Base-by-base conservation (phyloP, 2,888 invertebrate species). In the Drosophila austrosaltans region DNA sequence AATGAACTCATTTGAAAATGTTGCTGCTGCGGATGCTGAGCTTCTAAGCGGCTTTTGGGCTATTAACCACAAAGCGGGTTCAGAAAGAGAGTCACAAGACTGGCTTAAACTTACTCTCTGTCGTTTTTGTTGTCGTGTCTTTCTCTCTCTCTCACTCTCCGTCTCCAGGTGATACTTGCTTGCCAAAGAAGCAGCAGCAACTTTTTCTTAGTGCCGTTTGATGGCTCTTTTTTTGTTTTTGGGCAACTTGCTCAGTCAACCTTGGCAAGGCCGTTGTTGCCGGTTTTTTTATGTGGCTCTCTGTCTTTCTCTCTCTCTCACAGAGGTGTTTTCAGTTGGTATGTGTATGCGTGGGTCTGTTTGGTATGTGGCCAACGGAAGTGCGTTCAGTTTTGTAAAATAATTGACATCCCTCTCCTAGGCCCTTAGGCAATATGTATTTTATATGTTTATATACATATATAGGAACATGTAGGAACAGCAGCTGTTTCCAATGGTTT, bases 241-340 rank as follows among this genome's bases (percentile, higher is more conserved):
- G 67, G 79, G 78, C 77, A 81, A 76, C 81, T 75, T 90, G 86
- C 74, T 89, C 89, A 90, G 83, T 90, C 91, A 91, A 90, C 91
- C 91, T 91, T 91, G 91, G 90, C 91, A 91, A 91, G 91, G 91
- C 90, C 91, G 91, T 91, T 91, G 85, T 76, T 85, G 89, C 89
- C 90, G 86, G 89, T 87, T 89, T 90, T 32, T 87, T 80, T 71
- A 58, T 68, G 68, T 54, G 57, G 60, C 60, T 42, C 28, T 40
- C 22, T 48, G 1, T 22, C 22, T 48, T 25, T 3, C 22, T 48
- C 48, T 3, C 48, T 44, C 20, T 20, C 25, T 28, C 2, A 28
- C 28, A 28, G 2, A 32, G 32, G 8, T 63, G 7, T 58, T 53
- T 66, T 25, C 57, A 59, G 30, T 53, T 25, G 59, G 57, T 68